Evolutionary conservation across 2,888 invertebrate species (phyloP).

Genomic region (Molorchus minor): DNA sequence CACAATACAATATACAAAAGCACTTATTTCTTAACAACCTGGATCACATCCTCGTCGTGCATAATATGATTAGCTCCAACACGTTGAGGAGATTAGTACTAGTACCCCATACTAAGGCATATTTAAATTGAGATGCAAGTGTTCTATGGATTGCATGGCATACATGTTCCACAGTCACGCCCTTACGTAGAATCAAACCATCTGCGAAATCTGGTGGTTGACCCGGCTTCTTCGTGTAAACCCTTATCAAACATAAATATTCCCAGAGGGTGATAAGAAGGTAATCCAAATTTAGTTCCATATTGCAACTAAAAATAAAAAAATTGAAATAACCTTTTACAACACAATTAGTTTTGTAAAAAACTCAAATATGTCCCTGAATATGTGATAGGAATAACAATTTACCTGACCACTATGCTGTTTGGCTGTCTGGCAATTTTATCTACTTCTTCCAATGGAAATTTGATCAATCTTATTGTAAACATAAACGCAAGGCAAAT

Average conservation of each 20-base stretch:
- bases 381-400: too few species aligned
- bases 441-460: constrained; percentile 97
- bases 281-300: constrained; percentile 97
- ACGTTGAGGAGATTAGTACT: constrained; percentile 98
- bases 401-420: constrained; percentile 91
- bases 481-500: constrained; percentile 96
- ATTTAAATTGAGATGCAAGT: constrained; percentile 92
- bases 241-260: constrained; percentile 88
- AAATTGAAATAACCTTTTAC: too few species aligned
- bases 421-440: constrained; percentile 87
- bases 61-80: constrained; percentile 92
- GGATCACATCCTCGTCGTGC: constrained; percentile 98
- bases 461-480: constrained; percentile 99
- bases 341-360: too few species aligned
- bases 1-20: constrained; percentile 23
- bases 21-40: constrained; percentile 92
- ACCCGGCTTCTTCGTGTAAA: constrained; percentile 99
- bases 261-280: constrained; percentile 94
- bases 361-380: too few species aligned
- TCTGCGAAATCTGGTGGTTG: constrained; percentile 96
- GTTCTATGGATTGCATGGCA: constrained; percentile 97
- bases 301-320: constrained; percentile 85
- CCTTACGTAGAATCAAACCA: constrained; percentile 91
- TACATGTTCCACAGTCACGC: constrained; percentile 94
- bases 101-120: constrained; percentile 97